Evolutionary conservation across 2,888 invertebrate species (phyloP), one percentile per base, ranked within the genome.

Genomic region (Nephrotoma flavescens): DNA sequence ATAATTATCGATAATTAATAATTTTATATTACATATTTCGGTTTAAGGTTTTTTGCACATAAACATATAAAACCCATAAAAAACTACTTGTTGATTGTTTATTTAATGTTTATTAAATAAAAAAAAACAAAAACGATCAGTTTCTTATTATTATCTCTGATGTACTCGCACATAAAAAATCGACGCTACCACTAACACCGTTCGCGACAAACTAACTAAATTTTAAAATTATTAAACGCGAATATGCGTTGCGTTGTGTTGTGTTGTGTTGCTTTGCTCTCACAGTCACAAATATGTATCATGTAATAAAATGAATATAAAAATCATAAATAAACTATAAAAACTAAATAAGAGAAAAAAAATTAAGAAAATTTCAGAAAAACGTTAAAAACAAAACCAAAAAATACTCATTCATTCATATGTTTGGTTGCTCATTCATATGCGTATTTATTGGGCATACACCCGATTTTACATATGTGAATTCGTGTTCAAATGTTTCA

Each of bases 141-240:
- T 71, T 71, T 71, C 11, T 71, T 71, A 15, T 44, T 44, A 9
- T 44, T 44, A 15, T 52, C 15, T 15, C 5, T 52, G 15, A 52
- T 9, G 19, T 31, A 9, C 9, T 71, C 71, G 71, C 31, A 71
- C 19, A 71, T 15, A 84, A 84, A 83, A 42, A 84, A 47, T 47
- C 42, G 84, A 84, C 84, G 84, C 42, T 84, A 84, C 41, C 84
- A 42, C 15, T 84, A 84, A 84, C 42, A 84, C 84, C 84, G 84
- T 42, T 84, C 84, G 84, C 84, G 84, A 84, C 84, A 84, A 84
- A 84, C 84, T 84, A 84, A 84, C 84, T 84, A 84, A 84, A n/a
- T n/a, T n/a, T n/a, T n/a, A n/a, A n/a, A n/a, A 84, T 42, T 41
- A 41, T 84, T 42, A 84, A 84, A 84, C 42, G 42, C 84, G 84